phyloP scores from a whole-genome alignment of 2,113 vertebrate genomes.

The Camelus dromedarius region DNA sequence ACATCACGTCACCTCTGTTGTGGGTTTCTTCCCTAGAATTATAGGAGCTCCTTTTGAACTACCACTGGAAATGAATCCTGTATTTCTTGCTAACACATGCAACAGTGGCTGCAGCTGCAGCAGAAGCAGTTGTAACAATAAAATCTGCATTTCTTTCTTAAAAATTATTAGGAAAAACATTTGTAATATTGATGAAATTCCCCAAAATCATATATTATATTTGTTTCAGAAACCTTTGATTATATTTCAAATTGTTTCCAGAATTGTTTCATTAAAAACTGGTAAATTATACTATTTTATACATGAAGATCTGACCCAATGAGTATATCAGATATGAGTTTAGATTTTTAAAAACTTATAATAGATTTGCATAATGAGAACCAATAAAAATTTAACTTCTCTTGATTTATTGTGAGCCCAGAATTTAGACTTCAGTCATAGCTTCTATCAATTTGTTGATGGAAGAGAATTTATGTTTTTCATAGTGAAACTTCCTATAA shows the following conservation, averaged over 20 bases:
- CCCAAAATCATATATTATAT: background rate
- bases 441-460: background rate
- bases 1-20: background rate
- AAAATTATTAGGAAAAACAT: background rate
- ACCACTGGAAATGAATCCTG: background rate
- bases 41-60: background rate
- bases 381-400: background rate
- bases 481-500: background rate
- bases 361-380: background rate
- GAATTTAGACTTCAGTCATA: background rate
- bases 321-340: background rate
- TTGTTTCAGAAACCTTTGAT: background rate
- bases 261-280: background rate
- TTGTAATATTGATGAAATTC: background rate
- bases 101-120: rapidly evolving
- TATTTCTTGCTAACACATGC: background rate
- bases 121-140: background rate
- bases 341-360: background rate
- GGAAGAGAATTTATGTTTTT: background rate
- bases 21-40: rapidly evolving
- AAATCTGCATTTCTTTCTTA: background rate
- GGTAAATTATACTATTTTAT: background rate
- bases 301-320: background rate
- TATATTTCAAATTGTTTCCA: background rate
- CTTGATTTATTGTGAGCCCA: background rate